Percentiles rank a stretch among this genome's conserved stretches.
Conservation (phyloP, 2,797 vertebrate genomes). For the Neoniphon sammara region DNA sequence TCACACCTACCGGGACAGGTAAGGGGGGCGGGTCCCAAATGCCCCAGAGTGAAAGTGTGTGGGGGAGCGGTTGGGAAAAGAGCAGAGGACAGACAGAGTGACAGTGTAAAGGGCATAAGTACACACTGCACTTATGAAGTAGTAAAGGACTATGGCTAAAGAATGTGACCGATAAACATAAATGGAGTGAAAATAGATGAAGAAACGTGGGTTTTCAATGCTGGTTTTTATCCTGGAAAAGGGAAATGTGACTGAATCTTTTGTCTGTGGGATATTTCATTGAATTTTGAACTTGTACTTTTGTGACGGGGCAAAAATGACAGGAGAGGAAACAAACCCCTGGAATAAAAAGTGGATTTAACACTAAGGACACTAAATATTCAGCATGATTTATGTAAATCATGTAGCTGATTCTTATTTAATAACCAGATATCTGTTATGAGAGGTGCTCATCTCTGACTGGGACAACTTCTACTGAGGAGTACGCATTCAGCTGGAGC, state of each 20-base stretch:
- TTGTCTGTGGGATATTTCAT: constrained; percentile 10
- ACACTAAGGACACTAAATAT: not conserved
- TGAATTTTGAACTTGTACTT: not conserved
- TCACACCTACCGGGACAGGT: constrained; percentile 82
- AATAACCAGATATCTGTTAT: not conserved
- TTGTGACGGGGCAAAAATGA: not conserved
- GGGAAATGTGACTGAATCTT: constrained; percentile 11
- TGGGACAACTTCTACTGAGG: constrained; percentile 5
- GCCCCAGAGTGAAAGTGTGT: constrained; percentile 40
- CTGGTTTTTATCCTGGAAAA: not conserved
- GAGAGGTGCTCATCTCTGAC: not conserved
- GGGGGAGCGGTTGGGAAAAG: constrained; percentile 2
- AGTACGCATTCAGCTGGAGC: constrained; percentile 12
- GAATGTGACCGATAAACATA: constrained; percentile 7
- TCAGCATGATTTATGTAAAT: not conserved
- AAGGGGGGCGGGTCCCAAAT: constrained; percentile 70
- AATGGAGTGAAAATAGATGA: constrained; percentile 26
- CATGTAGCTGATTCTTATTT: not conserved
- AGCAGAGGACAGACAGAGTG: constrained; percentile 34
- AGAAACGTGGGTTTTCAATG: constrained; percentile 20
- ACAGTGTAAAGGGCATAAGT: constrained; percentile 68
- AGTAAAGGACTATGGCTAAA: not conserved
- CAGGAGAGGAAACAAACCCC: not conserved
- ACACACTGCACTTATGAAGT: constrained; percentile 22
- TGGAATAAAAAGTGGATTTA: constrained; percentile 12